Percentiles rank a stretch among this genome's conserved stretches.
These are phyloP conservation scores for Engraulis encrasicolus DNA, from an alignment of 2,113 vertebrate genomes.

Conservation along the genomic window DNA sequence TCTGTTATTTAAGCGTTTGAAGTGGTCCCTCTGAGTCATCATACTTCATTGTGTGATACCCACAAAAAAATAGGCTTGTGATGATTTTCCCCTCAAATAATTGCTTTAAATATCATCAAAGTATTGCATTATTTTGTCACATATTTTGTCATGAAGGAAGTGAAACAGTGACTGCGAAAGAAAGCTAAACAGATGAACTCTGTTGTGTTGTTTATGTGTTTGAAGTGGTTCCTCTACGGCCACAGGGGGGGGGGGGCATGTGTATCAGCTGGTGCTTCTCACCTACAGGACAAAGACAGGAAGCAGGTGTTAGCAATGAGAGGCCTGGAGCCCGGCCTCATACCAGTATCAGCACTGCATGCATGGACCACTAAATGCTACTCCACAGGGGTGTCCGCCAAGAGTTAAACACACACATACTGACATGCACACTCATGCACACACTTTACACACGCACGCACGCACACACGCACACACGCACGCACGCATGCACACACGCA, in stretches of 20 bases:
- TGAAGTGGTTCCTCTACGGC: not conserved
- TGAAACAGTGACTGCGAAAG: too few relatives aligned
- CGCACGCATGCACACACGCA: not conserved
- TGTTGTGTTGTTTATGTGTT: not conserved
- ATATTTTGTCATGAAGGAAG: too few relatives aligned
- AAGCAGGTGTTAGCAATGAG: constrained; percentile 4
- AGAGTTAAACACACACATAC: not conserved
- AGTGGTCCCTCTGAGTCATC: too few relatives aligned
- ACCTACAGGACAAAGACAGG: not conserved
- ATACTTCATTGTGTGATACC: too few relatives aligned
- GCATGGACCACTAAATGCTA: too few relatives aligned
- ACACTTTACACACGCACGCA: not conserved
- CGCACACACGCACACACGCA: not conserved
- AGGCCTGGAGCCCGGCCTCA: not conserved
- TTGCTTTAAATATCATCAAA: too few relatives aligned
- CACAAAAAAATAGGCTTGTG: too few relatives aligned
- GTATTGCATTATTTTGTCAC: too few relatives aligned
- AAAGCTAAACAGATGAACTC: too few relatives aligned
- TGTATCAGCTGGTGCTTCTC: not conserved
- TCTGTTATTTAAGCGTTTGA: too few relatives aligned
- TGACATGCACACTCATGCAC: too few relatives aligned
- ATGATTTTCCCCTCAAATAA: too few relatives aligned
- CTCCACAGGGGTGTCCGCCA: not conserved
- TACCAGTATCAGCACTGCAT: not conserved
- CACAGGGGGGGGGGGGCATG: not conserved